These are phyloP conservation scores for Incurvaria masculella DNA, from an alignment of 2,888 invertebrate genomes.

Conservation along the genomic window DNA sequence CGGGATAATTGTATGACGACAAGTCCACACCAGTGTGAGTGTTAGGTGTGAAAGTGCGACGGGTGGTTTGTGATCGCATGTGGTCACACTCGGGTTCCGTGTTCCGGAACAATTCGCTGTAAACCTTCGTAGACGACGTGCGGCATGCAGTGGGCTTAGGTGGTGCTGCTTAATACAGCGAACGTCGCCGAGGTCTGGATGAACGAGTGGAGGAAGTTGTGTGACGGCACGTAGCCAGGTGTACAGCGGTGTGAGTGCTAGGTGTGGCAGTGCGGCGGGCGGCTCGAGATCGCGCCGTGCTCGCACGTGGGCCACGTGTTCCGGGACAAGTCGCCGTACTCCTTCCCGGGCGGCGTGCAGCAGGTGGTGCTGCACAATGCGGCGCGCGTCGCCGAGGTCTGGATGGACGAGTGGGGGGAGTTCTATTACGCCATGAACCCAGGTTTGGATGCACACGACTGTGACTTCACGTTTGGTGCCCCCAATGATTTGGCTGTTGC, in stretches of 20 bases:
- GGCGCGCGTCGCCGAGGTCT: constrained; percentile 97
- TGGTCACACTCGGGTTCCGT: constrained; percentile 89
- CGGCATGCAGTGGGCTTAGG: constrained; percentile 82
- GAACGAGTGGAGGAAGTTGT: constrained; percentile 94
- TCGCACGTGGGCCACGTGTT: constrained; percentile 97
- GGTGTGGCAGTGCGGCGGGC: constrained; percentile 98
- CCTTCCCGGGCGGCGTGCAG: constrained; percentile 98
- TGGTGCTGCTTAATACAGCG: constrained; percentile 90
- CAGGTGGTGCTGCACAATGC: constrained; percentile 98
- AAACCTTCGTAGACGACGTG: constrained; percentile 91
- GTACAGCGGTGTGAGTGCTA: constrained; percentile 33
- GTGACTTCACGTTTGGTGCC: neutral
- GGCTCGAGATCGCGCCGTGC: constrained; percentile 92
- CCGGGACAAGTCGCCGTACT: constrained; percentile 97
- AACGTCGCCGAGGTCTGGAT: constrained; percentile 94
- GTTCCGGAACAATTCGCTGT: constrained; percentile 88
- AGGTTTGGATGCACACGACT: constrained; percentile 70
- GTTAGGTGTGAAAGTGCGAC: constrained; percentile 90
- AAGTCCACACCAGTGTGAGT: too few relatives aligned
- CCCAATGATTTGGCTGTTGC: constrained; percentile 13
- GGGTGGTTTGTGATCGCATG: constrained; percentile 81
- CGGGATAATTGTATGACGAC: too few relatives aligned
- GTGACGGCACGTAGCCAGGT: constrained; percentile 83
- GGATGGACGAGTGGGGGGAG: constrained; percentile 99
- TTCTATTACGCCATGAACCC: constrained; percentile 99